phyloP scores from a whole-genome alignment of 2,888 invertebrate species.

The Muscina levida region DNA sequence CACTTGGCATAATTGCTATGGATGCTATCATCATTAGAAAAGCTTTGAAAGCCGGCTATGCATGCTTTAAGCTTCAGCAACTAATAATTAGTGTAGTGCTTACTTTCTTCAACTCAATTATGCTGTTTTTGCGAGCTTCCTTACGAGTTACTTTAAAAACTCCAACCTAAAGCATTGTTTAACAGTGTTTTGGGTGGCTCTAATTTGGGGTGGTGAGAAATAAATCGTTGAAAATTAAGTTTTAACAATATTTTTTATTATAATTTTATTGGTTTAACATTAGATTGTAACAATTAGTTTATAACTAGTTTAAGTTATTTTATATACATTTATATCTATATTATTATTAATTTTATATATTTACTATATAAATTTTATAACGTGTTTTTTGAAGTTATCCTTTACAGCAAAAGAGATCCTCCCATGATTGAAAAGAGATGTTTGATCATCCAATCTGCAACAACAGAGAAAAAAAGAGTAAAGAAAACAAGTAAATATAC shows the following conservation, averaged over 20 bases:
- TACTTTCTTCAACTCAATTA: background rate
- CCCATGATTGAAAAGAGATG: constrained; percentile 46
- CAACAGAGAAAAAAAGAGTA: constrained; percentile 51
- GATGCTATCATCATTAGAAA: background rate
- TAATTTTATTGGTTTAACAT: constrained; percentile 26
- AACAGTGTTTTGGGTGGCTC: constrained; percentile 36
- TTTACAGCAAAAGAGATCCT: constrained; percentile 37
- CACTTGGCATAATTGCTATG: background rate
- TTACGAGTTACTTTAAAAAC: constrained; percentile 23
- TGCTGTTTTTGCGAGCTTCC: constrained; percentile 51
- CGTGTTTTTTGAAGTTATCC: constrained; percentile 54
- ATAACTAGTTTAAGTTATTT: constrained; percentile 16
- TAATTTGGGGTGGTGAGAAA: too few species aligned
- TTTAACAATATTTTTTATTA: constrained; percentile 1
- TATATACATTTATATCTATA: constrained; percentile 21
- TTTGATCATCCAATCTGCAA: constrained; percentile 33
- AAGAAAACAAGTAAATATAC: background rate
- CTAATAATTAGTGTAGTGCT: constrained; percentile 6
- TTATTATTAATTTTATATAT: constrained; percentile 34
- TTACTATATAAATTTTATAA: constrained; percentile 54
- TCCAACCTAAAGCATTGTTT: constrained; percentile 39
- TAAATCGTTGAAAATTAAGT: constrained; percentile 7
- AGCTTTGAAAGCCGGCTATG: constrained; percentile 54
- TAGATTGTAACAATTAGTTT: constrained; percentile 28
- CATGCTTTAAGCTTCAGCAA: constrained; percentile 58